Conservation (phyloP, 2,113 vertebrate genomes). For the Microtus richardsoni region DNA sequence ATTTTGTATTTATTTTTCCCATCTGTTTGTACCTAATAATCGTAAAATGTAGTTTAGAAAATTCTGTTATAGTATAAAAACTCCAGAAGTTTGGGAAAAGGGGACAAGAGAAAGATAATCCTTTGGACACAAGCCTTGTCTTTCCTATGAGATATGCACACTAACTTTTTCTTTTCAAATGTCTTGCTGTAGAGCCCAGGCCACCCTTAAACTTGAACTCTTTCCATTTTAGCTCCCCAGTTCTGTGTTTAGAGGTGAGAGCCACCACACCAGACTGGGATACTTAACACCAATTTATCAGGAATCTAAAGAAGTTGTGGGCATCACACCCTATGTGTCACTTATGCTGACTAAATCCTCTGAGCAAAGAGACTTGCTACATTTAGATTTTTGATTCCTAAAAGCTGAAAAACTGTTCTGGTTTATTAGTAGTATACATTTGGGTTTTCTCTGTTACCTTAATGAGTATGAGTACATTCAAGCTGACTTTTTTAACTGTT, state of each 20-base stretch:
- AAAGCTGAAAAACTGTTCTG: not conserved
- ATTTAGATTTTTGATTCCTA: not conserved
- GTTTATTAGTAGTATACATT: not conserved
- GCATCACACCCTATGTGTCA: not conserved
- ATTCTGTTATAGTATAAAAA: not conserved
- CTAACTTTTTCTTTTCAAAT: not conserved
- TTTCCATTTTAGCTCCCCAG: not conserved
- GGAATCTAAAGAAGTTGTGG: conserved; percentile 32
- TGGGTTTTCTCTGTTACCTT: not conserved
- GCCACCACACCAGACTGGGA: not conserved
- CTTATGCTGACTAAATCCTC: not conserved
- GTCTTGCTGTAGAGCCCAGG: not conserved
- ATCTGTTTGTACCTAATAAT: not conserved
- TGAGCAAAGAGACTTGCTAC: not conserved
- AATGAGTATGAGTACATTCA: not conserved
- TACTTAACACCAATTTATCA: not conserved
- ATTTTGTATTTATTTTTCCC: not conserved
- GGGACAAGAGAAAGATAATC: not conserved
- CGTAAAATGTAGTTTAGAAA: not conserved
- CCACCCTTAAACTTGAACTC: not conserved
- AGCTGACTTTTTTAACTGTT: no score
- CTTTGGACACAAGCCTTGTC: not conserved
- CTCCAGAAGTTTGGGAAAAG: not conserved
- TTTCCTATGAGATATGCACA: not conserved
- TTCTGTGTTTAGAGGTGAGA: not conserved